Evolutionary conservation across 2,113 vertebrate species (phyloP), one percentile per base, ranked within the genome.

Genomic region (Rhynchomys soricoides): DNA sequence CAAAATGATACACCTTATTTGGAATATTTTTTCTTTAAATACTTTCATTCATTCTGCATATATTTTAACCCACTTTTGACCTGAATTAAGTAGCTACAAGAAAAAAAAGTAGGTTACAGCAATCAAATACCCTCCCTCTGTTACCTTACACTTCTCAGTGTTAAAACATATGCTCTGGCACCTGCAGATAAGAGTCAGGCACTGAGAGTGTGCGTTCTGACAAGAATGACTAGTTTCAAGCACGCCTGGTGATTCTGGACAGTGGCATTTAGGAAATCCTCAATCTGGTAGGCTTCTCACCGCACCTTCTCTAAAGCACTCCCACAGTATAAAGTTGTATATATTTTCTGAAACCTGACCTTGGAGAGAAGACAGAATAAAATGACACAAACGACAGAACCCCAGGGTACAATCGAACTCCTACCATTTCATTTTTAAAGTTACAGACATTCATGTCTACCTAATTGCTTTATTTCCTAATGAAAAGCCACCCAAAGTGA

Each of bases 201-300:
- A 96, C 97, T 96, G 96, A 96, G 97, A 97, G 90, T 90, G 93
- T 97, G 89, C 97, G 62, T 96, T 98, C 96, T 97, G 96, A 98
- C 96, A 97, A 96, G 97, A 98, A 98, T 97, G 96, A 98, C 97
- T 98, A 79, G 86, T 97, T 98, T 98, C 97, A 97, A 98, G 97
- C 89, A 89, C 89, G 97, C 96, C 96, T 98, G 96, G 97, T 98
- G 97, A 98, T 98, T 98, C 97, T 97, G 98, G 98, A 98, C 96
- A 98, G 97, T 93, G 97, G 97, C 91, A 97, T 85, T 98, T 98
- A 98, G 96, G 97, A 98, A 98, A 98, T 98, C 97, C 97, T 98
- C 98, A 98, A 98, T 98, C 97, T 98, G 98, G 94, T 79, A 97
- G 81, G 96, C 98, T 98, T 97, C 95, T 97, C 96, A 96, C 90